Percentiles rank a stretch among this genome's conserved stretches.
Conservation (phyloP, 2,888 invertebrate species). For the Spialia ferax region DNA sequence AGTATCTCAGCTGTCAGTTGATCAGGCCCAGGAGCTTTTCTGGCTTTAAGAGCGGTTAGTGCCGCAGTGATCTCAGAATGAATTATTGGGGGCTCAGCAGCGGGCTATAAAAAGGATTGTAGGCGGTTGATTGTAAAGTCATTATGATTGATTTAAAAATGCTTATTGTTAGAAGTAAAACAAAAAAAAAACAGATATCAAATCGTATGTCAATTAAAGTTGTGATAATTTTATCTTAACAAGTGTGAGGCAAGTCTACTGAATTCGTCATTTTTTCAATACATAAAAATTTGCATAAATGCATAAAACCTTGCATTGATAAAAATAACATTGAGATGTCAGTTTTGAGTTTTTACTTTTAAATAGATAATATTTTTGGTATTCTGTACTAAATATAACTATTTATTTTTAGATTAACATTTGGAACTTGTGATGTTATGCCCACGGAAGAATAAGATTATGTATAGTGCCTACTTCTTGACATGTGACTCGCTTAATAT, state of each 20-base stretch:
- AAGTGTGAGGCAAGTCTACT: not conserved
- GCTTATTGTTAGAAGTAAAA: no score
- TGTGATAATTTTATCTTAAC: not conserved
- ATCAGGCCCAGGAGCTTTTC: conserved; percentile 11
- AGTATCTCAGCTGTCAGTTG: not conserved
- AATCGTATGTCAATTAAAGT: not conserved
- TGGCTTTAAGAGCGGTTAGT: conserved; percentile 1
- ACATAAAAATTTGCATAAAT: conserved; percentile 3
- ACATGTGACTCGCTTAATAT: no score
- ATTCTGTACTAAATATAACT: not conserved
- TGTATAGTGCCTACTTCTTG: no score
- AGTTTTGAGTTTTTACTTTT: not conserved
- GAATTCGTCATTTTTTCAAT: not conserved
- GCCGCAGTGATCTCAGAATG: not conserved
- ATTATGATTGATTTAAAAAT: no score
- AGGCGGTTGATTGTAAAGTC: no score
- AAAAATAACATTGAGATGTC: conserved; percentile 14
- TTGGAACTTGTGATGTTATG: no score
- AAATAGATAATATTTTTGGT: not conserved
- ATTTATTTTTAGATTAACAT: no score
- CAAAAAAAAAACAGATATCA: not conserved
- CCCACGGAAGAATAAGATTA: no score
- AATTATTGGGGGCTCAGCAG: conserved; percentile 11
- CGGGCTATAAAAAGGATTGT: no score
- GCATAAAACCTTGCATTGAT: not conserved